These are phyloP conservation scores for Platyscelio sp. DNA, from an alignment of 2,888 invertebrate species.

Conservation along the genomic window DNA sequence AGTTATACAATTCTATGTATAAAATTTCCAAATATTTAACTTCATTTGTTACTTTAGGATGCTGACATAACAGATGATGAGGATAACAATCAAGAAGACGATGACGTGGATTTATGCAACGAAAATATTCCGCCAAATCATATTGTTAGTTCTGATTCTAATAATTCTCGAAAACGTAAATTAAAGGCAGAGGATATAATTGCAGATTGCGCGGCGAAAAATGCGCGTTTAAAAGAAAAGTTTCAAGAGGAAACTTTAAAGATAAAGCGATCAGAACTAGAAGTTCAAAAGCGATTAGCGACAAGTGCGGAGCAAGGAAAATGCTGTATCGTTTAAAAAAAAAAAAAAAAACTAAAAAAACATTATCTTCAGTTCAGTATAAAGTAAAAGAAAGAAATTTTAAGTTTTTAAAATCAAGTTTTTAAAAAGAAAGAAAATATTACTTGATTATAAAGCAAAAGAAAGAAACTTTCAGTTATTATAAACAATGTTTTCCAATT, in stretches of 20 bases:
- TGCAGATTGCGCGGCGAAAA: constrained; percentile 9
- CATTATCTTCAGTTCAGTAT: too few species aligned
- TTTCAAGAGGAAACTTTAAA: constrained; percentile 10
- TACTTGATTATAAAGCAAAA: too few species aligned
- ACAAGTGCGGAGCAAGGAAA: constrained; percentile 9
- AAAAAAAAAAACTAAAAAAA: background rate
- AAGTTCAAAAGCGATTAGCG: background rate
- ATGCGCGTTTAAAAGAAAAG: constrained; percentile 6
- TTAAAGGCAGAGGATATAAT: background rate
- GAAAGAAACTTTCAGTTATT: background rate
- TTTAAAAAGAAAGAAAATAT: too few species aligned
- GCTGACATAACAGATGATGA: too few species aligned
- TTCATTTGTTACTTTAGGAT: too few species aligned
- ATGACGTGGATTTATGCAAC: background rate
- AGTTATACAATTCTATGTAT: too few species aligned
- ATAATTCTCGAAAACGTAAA: background rate
- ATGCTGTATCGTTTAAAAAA: background rate
- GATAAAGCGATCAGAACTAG: background rate
- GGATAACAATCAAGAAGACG: too few species aligned
- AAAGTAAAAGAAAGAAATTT: too few species aligned
- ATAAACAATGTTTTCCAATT: background rate
- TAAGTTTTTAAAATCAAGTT: too few species aligned
- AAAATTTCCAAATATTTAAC: too few species aligned
- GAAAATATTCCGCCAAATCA: constrained; percentile 1
- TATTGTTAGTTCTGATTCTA: background rate